These are phyloP conservation scores for Orussus abietinus DNA, from an alignment of 1,140 invertebrate species.

Conservation along the genomic window DNA sequence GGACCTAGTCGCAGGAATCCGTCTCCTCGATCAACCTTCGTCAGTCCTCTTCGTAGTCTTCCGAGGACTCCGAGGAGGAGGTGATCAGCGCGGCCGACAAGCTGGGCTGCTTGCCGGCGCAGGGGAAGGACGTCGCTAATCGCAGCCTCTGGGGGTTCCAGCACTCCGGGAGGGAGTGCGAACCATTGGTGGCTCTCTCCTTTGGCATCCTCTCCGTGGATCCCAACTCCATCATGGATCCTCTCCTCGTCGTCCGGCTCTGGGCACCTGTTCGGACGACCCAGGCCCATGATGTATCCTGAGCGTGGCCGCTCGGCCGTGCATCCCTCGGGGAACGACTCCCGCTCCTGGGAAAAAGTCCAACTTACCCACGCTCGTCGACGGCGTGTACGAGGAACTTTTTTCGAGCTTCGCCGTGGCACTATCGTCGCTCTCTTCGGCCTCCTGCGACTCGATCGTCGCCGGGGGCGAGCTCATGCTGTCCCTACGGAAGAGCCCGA, in stretches of 20 bases:
- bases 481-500: constrained; percentile 52
- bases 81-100: constrained; percentile 45
- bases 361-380: too few relatives aligned
- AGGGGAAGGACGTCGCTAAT: constrained; percentile 38
- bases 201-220: constrained; percentile 37
- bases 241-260: constrained; percentile 32
- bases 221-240: constrained; percentile 51
- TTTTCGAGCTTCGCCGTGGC: constrained; percentile 32
- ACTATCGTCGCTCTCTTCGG: constrained; percentile 42
- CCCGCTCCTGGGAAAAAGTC: too few relatives aligned
- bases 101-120: constrained; percentile 34
- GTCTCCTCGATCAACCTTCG: constrained; percentile 33
- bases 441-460: constrained; percentile 33
- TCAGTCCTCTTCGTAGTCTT: constrained; percentile 47
- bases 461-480: constrained; percentile 36
- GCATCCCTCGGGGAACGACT: constrained; percentile 36
- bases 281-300: constrained; percentile 10
- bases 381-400: constrained; percentile 32
- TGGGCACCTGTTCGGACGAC: constrained; percentile 11
- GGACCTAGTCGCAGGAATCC: constrained; percentile 28
- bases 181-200: constrained; percentile 35
- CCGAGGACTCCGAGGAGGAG: constrained; percentile 48
- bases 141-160: constrained; percentile 42
- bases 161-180: constrained; percentile 47
- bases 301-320: constrained; percentile 18